Conservation (phyloP, 2,113 vertebrate genomes). For the Psittacula cyanocephala region DNA sequence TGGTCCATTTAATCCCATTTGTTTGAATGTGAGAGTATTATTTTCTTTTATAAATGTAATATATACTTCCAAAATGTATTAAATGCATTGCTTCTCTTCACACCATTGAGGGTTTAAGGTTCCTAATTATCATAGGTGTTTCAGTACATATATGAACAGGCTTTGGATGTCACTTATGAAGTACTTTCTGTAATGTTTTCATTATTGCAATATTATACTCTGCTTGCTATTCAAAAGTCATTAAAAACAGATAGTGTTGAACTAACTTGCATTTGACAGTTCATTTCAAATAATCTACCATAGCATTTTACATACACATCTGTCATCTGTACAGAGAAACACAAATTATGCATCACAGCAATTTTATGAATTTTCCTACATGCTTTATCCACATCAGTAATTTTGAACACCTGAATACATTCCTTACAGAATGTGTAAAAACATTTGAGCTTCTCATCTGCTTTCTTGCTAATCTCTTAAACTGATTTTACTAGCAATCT, state of each 20-base stretch:
- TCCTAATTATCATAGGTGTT: not conserved
- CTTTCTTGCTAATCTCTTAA: not conserved
- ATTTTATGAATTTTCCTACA: not conserved
- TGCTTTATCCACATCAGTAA: not conserved
- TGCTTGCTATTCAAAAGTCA: not conserved
- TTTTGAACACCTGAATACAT: not conserved
- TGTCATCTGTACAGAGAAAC: not conserved
- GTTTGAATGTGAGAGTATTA: not conserved
- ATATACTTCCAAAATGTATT: not conserved
- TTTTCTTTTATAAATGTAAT: not conserved
- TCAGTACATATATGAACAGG: not conserved
- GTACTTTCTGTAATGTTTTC: not conserved
- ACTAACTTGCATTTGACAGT: not conserved
- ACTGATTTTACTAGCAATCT: not conserved
- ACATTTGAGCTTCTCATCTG: not conserved
- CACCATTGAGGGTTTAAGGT: not conserved
- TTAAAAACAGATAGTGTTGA: not conserved
- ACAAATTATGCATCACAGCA: not conserved
- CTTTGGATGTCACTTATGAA: not conserved
- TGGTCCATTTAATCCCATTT: not conserved
- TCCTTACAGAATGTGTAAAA: not conserved
- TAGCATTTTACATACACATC: not conserved
- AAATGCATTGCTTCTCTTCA: not conserved
- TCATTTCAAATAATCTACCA: slow-evolving; percentile 2
- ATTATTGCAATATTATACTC: not conserved